Base-by-base conservation (phyloP, 2,113 vertebrate species). In the Rhombomys opimus region DNA sequence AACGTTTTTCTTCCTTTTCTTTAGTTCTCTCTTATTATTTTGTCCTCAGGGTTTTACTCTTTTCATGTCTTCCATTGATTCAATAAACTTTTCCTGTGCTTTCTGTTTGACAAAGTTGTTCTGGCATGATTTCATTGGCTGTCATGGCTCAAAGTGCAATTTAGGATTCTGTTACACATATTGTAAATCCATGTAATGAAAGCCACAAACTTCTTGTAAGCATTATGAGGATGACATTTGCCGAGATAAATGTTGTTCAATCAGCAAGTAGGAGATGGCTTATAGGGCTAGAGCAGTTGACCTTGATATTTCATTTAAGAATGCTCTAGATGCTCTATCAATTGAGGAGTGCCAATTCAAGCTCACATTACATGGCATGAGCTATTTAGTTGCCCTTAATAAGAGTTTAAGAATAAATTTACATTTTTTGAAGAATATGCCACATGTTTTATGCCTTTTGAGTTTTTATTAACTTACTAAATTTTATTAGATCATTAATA, bases 171-270 rank as follows among this genome's bases (percentile, higher is more conserved):
- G 84, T 94, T 96, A 75, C 52, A 87, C 92, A 88, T 77, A 54
- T 18, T 90, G 78, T 97, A 96, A 98, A 98, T 96, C 91, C 87
- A 91, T 65, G 57, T 80, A 97, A 97, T 93, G 89, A 98, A 96
- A 96, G 90, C 32, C 95, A 90, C 93, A 96, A 85, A 95, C 88
- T 88, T 87, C 90, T 75, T 92, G 77, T 57, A 94, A 94, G 68
- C 75, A 84, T 70, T 97, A 85, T 87, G 63, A 93, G 72, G 38
- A 76, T 97, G 94, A 95, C 91, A 97, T 89, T 93, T 96, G 90
- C 93, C 22, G 61, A 78, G 89, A 91, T 91, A 89, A 97, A 95
- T 94, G 93, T 76, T 96, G 57, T 82, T 46, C 59, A 97, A 38
- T 84, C 78, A 94, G 85, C 25, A 89, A 61, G 72, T 73, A 88